phyloP scores from a whole-genome alignment of 2,113 vertebrate genomes.

The Seriola dumerili region DNA sequence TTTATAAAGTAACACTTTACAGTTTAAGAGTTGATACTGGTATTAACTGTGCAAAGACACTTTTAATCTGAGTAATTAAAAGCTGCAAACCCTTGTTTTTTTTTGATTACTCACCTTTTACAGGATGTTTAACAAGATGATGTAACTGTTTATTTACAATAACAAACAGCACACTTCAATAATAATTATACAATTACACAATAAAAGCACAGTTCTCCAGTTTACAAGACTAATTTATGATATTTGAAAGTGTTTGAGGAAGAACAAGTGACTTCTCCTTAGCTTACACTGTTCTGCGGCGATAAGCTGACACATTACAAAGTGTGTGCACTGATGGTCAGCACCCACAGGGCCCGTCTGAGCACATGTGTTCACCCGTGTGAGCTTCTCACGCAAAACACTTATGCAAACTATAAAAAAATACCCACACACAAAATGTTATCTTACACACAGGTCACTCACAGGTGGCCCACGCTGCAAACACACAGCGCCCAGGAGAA shows the following conservation, averaged over 20 bases:
- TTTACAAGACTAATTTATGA: neutral
- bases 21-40: neutral
- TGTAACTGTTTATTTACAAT: neutral
- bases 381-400: constrained; percentile 27
- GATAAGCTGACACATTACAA: constrained; percentile 16
- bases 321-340: constrained; percentile 18
- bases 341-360: constrained; percentile 29
- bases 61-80: neutral
- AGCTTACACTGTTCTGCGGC: neutral
- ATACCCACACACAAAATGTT: constrained; percentile 24
- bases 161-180: neutral
- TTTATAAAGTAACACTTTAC: constrained; percentile 27
- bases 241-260: neutral
- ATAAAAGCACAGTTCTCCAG: neutral
- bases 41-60: neutral
- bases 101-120: constrained; percentile 6
- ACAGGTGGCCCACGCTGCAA: constrained; percentile 22
- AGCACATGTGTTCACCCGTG: constrained; percentile 25
- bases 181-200: neutral
- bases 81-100: neutral
- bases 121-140: neutral
- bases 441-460: constrained; percentile 31
- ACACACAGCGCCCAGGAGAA: constrained; percentile 36
- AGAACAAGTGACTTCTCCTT: constrained; percentile 1
- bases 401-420: constrained; percentile 43